These are phyloP conservation scores for Aplidium turbinatum DNA, from an alignment of 23 tunicate genomes.

Conservation along the genomic window DNA sequence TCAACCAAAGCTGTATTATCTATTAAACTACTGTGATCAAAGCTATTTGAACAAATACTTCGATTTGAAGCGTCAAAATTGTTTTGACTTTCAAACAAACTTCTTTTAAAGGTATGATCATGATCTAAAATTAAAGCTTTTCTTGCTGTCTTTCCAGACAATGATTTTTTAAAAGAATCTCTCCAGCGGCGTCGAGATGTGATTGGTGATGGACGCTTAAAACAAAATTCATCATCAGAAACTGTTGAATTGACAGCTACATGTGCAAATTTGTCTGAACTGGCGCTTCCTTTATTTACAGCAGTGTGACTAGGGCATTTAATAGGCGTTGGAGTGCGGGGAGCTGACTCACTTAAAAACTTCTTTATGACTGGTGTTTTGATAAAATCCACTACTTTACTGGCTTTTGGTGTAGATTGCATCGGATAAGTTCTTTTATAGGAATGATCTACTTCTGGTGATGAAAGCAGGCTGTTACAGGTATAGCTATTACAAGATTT, in stretches of 20 bases:
- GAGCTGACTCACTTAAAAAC: constrained; percentile 59
- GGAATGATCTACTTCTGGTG: not conserved
- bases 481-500: constrained; percentile 1
- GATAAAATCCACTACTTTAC: constrained; percentile 9
- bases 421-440: not conserved
- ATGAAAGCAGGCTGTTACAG: not conserved
- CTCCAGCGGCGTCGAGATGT: not conserved
- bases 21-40: constrained; percentile 13
- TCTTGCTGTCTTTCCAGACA: constrained; percentile 22
- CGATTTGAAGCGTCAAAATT: not conserved
- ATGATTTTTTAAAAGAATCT: not conserved
- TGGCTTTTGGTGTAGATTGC: constrained; percentile 26
- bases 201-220: constrained; percentile 33
- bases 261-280: not conserved
- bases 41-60: not conserved
- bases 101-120: too few relatives aligned
- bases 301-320: constrained; percentile 35
- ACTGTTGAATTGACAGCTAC: constrained; percentile 9
- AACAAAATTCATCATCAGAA: constrained; percentile 1
- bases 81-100: not conserved
- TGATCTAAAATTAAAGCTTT: constrained; percentile 31
- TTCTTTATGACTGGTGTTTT: constrained; percentile 52
- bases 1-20: constrained; percentile 26
- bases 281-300: not conserved
- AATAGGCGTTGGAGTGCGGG: constrained; percentile 69